A percentile compares a stretch with the other conserved stretches of the same genome.
phyloP scores from a whole-genome alignment of 2,888 invertebrate species.

The Punctoribates punctum region DNA sequence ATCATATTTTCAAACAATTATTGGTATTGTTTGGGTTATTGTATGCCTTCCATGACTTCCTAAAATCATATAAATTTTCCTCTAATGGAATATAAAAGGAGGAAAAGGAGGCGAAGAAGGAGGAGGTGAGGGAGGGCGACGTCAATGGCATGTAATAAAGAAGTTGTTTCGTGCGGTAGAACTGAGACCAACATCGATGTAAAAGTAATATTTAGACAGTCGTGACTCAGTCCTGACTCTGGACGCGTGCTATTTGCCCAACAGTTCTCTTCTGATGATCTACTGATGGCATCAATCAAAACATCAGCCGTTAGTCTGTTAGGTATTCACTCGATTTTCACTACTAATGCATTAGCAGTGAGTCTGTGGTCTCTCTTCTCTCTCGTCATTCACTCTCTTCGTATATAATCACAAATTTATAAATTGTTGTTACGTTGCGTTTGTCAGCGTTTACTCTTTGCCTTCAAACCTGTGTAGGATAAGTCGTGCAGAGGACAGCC shows the following conservation, averaged over 20 bases:
- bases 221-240: background rate
- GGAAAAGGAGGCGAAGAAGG: slow-evolving; percentile 26
- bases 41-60: slow-evolving; percentile 13
- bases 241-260: slow-evolving; percentile 34
- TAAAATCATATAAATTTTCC: slow-evolving; percentile 27
- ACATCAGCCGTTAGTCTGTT: background rate
- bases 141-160: background rate
- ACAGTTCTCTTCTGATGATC: slow-evolving; percentile 5
- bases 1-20: slow-evolving; percentile 33
- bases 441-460: slow-evolving; percentile 3
- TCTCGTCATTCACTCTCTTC: background rate
- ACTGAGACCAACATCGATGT: slow-evolving; percentile 29
- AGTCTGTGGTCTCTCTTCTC: background rate
- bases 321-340: background rate
- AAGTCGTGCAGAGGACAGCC: slow-evolving; percentile 32
- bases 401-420: background rate
- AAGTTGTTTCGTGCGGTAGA: slow-evolving; percentile 25
- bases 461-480: background rate
- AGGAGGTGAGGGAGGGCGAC: background rate
- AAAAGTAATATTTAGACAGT: slow-evolving; percentile 26
- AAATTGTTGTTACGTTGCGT: background rate
- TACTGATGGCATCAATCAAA: slow-evolving; percentile 31
- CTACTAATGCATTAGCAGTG: background rate
- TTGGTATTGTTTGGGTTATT: background rate
- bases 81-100: slow-evolving; percentile 18